Evolutionary conservation across 2,888 invertebrate genomes (phyloP).

Genomic region (Apamea anceps): DNA sequence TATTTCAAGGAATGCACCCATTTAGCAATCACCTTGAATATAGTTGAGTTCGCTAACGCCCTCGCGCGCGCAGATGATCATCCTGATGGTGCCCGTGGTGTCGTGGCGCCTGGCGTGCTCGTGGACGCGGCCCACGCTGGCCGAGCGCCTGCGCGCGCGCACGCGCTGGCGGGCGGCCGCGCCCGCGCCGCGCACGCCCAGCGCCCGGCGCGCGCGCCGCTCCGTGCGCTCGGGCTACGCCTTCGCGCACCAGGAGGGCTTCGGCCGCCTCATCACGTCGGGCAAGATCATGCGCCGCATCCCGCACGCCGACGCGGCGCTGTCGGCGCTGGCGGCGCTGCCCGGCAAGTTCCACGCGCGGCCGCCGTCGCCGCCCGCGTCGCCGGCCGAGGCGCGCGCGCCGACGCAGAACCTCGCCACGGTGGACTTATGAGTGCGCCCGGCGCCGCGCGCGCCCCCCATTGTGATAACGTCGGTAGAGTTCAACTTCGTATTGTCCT

Average conservation of each 20-base stretch:
- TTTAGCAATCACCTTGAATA: background rate
- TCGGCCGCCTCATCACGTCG: conserved; percentile 95
- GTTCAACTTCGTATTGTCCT: conserved; percentile 84
- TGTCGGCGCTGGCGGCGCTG: conserved; percentile 91
- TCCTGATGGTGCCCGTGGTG: conserved; percentile 97
- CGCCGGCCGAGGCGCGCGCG: conserved; percentile 84
- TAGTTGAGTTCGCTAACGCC: background rate
- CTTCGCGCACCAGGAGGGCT: conserved; percentile 96
- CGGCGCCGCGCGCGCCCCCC: conserved; percentile 72
- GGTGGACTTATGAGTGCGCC: conserved; percentile 91
- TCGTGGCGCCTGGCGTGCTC: conserved; percentile 98
- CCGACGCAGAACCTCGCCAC: conserved; percentile 94
- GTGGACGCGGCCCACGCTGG: conserved; percentile 97
- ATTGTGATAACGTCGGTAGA: conserved; percentile 86
- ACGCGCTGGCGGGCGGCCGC: conserved; percentile 93
- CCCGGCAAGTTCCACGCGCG: conserved; percentile 92
- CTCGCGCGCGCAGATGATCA: conserved; percentile 87
- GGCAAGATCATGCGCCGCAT: conserved; percentile 98
- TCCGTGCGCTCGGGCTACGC: conserved; percentile 98
- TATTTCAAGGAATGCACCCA: background rate
- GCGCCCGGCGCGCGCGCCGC: conserved; percentile 96
- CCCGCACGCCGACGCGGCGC: conserved; percentile 94
- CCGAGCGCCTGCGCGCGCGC: conserved; percentile 97
- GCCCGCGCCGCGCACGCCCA: conserved; percentile 95
- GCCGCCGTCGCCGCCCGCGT: conserved; percentile 91